Evolutionary conservation across 2,888 invertebrate genomes (phyloP).

Genomic region (Melanchra persicariae): DNA sequence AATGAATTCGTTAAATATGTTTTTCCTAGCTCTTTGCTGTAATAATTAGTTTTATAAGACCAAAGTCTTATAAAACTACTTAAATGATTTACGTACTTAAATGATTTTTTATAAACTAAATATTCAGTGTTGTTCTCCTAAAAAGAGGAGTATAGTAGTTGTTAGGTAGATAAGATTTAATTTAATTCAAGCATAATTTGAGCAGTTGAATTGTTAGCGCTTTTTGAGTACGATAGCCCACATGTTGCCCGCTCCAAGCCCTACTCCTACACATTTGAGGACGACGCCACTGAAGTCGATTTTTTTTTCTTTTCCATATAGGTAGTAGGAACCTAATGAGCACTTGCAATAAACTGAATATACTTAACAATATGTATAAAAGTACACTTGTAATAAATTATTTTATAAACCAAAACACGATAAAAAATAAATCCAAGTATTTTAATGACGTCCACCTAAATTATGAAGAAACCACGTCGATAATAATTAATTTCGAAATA

Average conservation of each 20-base stretch:
- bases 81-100: too few species aligned
- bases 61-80: too few species aligned
- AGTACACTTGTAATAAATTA: neutral
- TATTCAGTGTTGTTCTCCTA: too few species aligned
- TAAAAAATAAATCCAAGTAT: slow-evolving; percentile 40
- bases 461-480: slow-evolving; percentile 54
- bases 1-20: slow-evolving; percentile 1
- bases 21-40: neutral
- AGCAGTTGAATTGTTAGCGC: neutral
- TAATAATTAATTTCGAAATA: slow-evolving; percentile 71
- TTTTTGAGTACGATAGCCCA: neutral
- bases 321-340: too few species aligned
- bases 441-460: slow-evolving; percentile 55
- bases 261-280: neutral
- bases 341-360: neutral
- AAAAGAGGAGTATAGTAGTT: too few species aligned
- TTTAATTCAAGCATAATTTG: neutral
- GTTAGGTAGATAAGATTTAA: neutral
- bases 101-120: too few species aligned
- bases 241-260: neutral
- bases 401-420: slow-evolving; percentile 8
- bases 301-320: neutral
- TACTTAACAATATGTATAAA: too few species aligned
- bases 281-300: neutral
- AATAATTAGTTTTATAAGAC: too few species aligned